A percentile compares a stretch with the other conserved stretches of the same genome.
Conservation (phyloP, 53 echinoderm and acorn worm genomes). For the Paracentrotus lividus region DNA sequence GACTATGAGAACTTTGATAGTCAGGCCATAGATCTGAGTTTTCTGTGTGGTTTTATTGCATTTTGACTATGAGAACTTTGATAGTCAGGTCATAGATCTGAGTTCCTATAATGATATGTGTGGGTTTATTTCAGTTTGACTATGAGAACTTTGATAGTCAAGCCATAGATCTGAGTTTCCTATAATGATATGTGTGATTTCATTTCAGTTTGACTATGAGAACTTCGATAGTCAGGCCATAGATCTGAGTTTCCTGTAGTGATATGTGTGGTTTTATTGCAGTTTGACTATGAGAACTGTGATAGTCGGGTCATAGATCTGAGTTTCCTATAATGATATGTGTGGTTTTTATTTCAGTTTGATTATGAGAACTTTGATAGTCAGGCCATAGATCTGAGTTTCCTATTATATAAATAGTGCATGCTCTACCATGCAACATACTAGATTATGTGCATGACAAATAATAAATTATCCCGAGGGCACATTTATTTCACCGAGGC, state of each 20-base stretch:
- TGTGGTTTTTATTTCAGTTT: conserved; percentile 73
- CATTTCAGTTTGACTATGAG: conserved; percentile 79
- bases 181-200: not conserved
- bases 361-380: no score
- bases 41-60: conserved; percentile 48
- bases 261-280: conserved; percentile 8
- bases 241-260: conserved; percentile 79
- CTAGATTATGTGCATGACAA: no score
- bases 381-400: no score
- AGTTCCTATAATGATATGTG: not conserved
- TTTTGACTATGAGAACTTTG: conserved; percentile 79
- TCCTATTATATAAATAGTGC: no score
- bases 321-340: not conserved
- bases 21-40: not conserved
- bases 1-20: conserved; percentile 78
- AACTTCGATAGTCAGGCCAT: conserved; percentile 84
- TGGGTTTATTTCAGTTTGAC: conserved; percentile 78
- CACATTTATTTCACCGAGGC: no score
- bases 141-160: conserved; percentile 52
- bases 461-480: no score
- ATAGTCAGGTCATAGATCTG: not conserved
- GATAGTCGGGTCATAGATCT: not conserved
- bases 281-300: conserved; percentile 83
- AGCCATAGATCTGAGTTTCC: not conserved
- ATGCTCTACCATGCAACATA: no score